A percentile compares a stretch with the other conserved stretches of the same genome.
phyloP scores from a whole-genome alignment of 2,113 vertebrate genomes.

The Empidonax alnorum region DNA sequence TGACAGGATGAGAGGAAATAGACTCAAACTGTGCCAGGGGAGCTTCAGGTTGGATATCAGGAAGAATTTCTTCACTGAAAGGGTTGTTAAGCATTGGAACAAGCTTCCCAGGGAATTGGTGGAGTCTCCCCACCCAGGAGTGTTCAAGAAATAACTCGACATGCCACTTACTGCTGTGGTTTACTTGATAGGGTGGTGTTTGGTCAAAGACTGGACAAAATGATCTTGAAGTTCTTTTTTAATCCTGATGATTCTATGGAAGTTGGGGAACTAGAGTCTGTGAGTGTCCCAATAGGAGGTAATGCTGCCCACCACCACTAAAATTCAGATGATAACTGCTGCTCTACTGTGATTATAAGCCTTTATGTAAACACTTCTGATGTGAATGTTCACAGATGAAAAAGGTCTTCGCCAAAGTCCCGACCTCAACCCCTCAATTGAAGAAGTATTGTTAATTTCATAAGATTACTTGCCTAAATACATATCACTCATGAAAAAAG shows the following conservation, averaged over 20 bases:
- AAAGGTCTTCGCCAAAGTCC: neutral
- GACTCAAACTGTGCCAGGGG: neutral
- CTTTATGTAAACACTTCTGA: neutral
- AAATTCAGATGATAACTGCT: neutral
- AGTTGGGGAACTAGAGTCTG: neutral
- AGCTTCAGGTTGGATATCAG: neutral
- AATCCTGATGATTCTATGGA: neutral
- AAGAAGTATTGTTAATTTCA: neutral
- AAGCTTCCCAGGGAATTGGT: neutral
- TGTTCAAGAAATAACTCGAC: rapidly evolving
- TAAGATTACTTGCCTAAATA: neutral
- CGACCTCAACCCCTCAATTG: neutral
- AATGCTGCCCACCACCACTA: neutral
- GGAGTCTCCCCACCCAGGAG: neutral
- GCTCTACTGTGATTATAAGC: neutral
- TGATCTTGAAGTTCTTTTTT: neutral
- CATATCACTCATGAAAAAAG: neutral
- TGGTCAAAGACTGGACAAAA: neutral
- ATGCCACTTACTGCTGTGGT: neutral
- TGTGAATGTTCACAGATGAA: neutral
- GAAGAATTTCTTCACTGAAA: neutral
- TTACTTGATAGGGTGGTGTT: neutral
- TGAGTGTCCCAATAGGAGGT: neutral
- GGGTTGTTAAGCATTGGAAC: neutral
- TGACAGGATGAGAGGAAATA: neutral